Conservation (phyloP, 2,888 invertebrate genomes). For the Galeruca laticollis region DNA sequence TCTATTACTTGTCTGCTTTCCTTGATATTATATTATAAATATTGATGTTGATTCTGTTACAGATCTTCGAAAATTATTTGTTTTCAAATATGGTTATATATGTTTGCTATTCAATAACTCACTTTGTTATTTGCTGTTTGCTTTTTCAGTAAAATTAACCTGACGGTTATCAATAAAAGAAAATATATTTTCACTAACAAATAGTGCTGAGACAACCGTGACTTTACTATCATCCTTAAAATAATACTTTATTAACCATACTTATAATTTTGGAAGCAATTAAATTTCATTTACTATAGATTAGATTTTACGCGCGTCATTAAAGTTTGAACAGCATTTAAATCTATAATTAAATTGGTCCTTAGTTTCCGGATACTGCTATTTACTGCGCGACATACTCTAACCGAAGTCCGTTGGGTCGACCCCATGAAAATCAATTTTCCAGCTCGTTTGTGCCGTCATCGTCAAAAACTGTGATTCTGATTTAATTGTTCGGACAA, state of each 20-base stretch:
- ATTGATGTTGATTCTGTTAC: no score
- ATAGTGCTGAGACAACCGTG: no score
- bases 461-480: constrained; percentile 17
- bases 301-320: background rate
- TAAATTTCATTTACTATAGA: background rate
- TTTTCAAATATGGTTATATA: no score
- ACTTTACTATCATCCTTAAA: background rate
- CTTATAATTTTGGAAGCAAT: background rate
- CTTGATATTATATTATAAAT: no score
- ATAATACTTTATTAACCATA: background rate
- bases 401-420: background rate
- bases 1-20: no score
- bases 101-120: no score
- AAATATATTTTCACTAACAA: no score
- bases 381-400: background rate
- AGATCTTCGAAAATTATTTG: no score
- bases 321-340: background rate
- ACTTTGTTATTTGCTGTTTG: no score
- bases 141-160: no score
- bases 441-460: constrained; percentile 14
- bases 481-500: constrained; percentile 13
- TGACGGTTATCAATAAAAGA: no score
- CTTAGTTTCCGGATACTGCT: background rate
- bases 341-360: constrained; percentile 4
- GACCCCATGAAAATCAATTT: constrained; percentile 17